Evolutionary conservation across 92 coral and sea anemone species (phyloP).

Genomic region (Ricordea florida): DNA sequence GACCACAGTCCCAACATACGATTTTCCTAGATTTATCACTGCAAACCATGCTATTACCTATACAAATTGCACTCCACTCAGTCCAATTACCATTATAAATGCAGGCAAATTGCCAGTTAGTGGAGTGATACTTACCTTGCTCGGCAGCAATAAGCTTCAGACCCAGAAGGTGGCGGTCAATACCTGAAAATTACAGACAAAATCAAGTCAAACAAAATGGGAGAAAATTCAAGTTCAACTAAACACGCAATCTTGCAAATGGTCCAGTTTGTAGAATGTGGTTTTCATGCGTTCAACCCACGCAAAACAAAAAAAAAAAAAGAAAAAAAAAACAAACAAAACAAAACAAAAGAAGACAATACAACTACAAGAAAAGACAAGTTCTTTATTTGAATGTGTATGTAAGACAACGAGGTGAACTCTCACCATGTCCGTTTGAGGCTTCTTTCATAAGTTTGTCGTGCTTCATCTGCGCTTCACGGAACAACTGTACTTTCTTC

Average conservation of each 20-base stretch:
- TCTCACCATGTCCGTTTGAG: slow-evolving; percentile 80
- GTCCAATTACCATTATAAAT: too few species aligned
- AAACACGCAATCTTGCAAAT: neutral
- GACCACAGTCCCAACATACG: too few species aligned
- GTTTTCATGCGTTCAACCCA: neutral
- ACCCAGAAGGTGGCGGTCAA: slow-evolving; percentile 96
- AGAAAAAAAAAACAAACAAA: too few species aligned
- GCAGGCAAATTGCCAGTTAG: too few species aligned
- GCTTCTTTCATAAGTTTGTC: slow-evolving; percentile 86
- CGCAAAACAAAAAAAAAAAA: too few species aligned
- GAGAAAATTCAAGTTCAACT: neutral
- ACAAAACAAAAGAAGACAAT: too few species aligned
- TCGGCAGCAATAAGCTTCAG: slow-evolving; percentile 78
- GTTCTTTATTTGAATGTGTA: neutral
- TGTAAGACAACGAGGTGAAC: neutral
- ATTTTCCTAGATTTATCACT: too few species aligned
- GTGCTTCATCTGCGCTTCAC: slow-evolving; percentile 76
- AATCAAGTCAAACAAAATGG: neutral
- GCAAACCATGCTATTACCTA: too few species aligned
- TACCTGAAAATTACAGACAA: slow-evolving; percentile 43
- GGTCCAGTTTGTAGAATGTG: neutral
- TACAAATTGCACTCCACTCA: too few species aligned
- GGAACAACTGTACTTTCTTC: slow-evolving; percentile 60
- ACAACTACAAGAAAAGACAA: too few species aligned
- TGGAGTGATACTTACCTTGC: slow-evolving; percentile 90